phyloP scores from a whole-genome alignment of 2,797 vertebrate species.

The Arctocebus calabarensis region DNA sequence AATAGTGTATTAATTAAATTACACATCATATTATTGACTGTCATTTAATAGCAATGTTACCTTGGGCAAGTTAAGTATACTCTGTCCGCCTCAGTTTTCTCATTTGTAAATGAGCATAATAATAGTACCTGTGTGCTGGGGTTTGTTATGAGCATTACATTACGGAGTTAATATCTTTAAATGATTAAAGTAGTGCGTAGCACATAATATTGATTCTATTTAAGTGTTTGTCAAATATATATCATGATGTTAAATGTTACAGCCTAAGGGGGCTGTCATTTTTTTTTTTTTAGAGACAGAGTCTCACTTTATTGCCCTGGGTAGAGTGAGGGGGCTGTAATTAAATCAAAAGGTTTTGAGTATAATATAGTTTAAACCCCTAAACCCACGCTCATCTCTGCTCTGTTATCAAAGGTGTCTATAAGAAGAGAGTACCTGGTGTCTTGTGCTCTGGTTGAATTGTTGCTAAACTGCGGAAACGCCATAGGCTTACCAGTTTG shows the following conservation, averaged over 20 bases:
- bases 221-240: background rate
- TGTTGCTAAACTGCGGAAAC: background rate
- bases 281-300: too few species aligned
- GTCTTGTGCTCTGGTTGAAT: background rate
- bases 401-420: background rate
- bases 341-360: background rate
- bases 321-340: background rate
- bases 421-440: background rate
- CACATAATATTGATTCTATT: background rate
- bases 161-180: slow-evolving; percentile 6
- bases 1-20: background rate
- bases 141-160: background rate
- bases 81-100: background rate
- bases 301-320: too few species aligned
- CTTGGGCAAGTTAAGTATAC: background rate
- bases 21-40: background rate
- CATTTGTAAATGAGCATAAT: background rate
- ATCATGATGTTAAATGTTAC: background rate
- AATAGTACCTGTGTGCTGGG: background rate
- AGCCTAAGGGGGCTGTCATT: background rate
- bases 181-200: background rate
- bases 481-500: fast-evolving
- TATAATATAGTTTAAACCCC: background rate
- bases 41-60: background rate
- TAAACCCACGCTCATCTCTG: background rate